A percentile compares a stretch with the other conserved stretches of the same genome.
Evolutionary conservation across 2,113 vertebrate genomes (phyloP).

Genomic region (Calyptomena viridis): DNA sequence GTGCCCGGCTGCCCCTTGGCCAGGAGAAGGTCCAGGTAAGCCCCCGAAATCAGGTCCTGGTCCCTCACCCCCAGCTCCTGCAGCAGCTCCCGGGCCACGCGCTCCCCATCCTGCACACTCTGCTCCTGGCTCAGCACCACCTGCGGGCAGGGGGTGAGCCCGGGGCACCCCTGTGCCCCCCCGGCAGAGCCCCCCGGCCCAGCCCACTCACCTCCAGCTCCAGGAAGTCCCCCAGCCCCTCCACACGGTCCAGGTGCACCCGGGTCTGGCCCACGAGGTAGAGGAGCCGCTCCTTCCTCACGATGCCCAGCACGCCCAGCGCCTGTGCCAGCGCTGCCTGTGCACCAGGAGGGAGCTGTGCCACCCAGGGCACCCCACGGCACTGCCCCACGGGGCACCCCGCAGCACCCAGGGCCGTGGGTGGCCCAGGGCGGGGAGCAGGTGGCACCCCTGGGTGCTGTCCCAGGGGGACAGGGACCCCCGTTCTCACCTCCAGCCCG

Average conservation of each 20-base stretch:
- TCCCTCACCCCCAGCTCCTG: slow-evolving; percentile 69
- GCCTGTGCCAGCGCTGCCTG: slow-evolving; percentile 73
- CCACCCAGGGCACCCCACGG: neutral
- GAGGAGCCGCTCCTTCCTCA: slow-evolving; percentile 78
- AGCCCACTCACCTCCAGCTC: slow-evolving; percentile 79
- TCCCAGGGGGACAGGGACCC: neutral
- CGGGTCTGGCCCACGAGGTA: slow-evolving; percentile 84
- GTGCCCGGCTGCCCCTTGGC: neutral
- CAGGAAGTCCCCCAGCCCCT: slow-evolving; percentile 82
- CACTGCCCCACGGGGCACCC: neutral
- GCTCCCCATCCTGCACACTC: slow-evolving; percentile 72
- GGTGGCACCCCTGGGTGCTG: neutral
- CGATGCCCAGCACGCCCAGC: slow-evolving; percentile 77
- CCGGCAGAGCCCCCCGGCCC: rapidly evolving
- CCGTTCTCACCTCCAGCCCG: slow-evolving; percentile 71
- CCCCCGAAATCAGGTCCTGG: slow-evolving; percentile 76
- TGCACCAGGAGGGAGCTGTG: neutral
- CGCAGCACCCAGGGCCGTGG: neutral
- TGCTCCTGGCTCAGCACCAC: slow-evolving; percentile 81
- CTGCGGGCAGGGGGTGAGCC: slow-evolving; percentile 23
- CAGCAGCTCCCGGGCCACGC: slow-evolving; percentile 76
- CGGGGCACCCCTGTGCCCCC: rapidly evolving
- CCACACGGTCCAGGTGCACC: slow-evolving; percentile 81
- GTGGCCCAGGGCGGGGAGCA: neutral
- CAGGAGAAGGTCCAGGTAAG: slow-evolving; percentile 82